Percentiles rank a stretch among this genome's conserved stretches.
Conservation (phyloP, 2,888 invertebrate species). For the Drosophila nr. medialis region DNA sequence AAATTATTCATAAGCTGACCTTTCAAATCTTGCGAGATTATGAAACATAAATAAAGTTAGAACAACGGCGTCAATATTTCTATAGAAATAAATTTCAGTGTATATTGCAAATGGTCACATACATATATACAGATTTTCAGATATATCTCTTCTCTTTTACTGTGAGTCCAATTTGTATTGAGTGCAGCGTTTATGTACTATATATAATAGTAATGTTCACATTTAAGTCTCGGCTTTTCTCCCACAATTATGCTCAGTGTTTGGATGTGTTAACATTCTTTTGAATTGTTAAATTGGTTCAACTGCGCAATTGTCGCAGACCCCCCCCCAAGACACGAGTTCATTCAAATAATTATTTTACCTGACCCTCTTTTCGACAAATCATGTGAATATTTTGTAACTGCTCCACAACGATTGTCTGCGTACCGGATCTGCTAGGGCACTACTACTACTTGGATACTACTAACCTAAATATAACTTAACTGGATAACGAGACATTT, state of each 20-base stretch:
- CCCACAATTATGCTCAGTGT: conserved; percentile 45
- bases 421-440: conserved; percentile 19
- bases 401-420: conserved; percentile 42
- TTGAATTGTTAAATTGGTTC: conserved; percentile 26
- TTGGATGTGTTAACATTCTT: conserved; percentile 39
- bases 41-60: conserved; percentile 22
- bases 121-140: not conserved
- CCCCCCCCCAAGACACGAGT: conserved; percentile 24
- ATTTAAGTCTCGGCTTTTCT: conserved; percentile 9
- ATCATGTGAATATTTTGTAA: conserved; percentile 55
- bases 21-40: conserved; percentile 37
- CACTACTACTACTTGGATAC: not conserved
- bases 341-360: conserved; percentile 37
- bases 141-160: not conserved
- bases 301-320: conserved; percentile 45
- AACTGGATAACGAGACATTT: too few species aligned
- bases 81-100: conserved; percentile 25
- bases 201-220: not conserved
- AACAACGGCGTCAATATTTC: conserved; percentile 11
- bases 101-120: conserved; percentile 1
- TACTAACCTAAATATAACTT: not conserved
- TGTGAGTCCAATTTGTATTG: not conserved
- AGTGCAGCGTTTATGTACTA: not conserved
- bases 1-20: conserved; percentile 66
- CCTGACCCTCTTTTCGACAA: conserved; percentile 47